Conservation (phyloP, 1,140 invertebrate species). For the Bombus ignitus region DNA sequence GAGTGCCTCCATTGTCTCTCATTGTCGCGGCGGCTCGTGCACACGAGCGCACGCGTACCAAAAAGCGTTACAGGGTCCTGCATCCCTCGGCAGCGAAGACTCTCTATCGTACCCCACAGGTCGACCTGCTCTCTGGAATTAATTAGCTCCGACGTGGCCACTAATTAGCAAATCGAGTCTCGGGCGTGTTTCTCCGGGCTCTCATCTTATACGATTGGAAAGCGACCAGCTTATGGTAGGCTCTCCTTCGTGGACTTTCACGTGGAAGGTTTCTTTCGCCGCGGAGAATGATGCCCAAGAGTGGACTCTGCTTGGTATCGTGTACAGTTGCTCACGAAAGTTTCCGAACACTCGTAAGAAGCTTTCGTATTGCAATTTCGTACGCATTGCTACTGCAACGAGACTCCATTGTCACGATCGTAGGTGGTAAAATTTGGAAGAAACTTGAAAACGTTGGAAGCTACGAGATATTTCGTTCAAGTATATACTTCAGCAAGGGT, state of each 20-base stretch:
- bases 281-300: not conserved
- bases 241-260: not conserved
- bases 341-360: too few species aligned
- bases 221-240: conserved; percentile 2
- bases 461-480: too few species aligned
- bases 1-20: conserved; percentile 74
- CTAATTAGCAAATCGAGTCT: conserved; percentile 77
- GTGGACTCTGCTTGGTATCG: too few species aligned
- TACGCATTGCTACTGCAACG: too few species aligned
- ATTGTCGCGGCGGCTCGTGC: conserved; percentile 67
- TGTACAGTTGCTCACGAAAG: too few species aligned
- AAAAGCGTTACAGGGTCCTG: not conserved
- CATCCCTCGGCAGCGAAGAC: not conserved
- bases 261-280: not conserved
- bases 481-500: too few species aligned
- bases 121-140: conserved; percentile 63
- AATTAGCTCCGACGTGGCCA: conserved; percentile 73
- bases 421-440: too few species aligned
- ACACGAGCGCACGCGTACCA: not conserved
- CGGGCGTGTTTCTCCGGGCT: not conserved
- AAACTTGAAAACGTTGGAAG: too few species aligned
- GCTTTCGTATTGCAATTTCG: too few species aligned
- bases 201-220: conserved; percentile 23
- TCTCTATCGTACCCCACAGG: not conserved
- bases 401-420: too few species aligned